phyloP scores from a whole-genome alignment of 1,140 invertebrate species.

The Rhagoletis zephyria region DNA sequence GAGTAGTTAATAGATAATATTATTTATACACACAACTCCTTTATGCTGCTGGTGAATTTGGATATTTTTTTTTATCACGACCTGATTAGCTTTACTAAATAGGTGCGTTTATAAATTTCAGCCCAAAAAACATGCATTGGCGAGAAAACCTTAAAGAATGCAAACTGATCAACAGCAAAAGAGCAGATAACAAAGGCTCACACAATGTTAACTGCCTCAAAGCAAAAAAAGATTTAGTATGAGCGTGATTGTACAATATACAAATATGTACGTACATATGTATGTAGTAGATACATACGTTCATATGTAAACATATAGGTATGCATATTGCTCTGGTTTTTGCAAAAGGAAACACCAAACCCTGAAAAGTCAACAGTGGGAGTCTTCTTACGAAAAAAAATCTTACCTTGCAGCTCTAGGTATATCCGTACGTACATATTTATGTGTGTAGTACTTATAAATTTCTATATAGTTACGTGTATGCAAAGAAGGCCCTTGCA shows the following conservation, averaged over 20 bases:
- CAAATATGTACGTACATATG: background rate
- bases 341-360: background rate
- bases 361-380: background rate
- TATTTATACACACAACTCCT: too few species aligned
- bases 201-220: background rate
- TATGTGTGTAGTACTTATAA: background rate
- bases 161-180: background rate
- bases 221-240: too few species aligned
- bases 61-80: too few species aligned
- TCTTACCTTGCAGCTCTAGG: background rate
- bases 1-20: too few species aligned
- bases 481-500: constrained; percentile 33
- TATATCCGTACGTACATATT: background rate
- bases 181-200: background rate
- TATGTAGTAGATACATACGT: background rate
- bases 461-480: background rate
- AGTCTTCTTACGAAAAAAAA: background rate
- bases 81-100: too few species aligned
- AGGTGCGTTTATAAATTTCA: background rate
- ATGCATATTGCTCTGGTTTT: background rate
- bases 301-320: background rate
- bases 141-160: background rate
- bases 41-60: too few species aligned
- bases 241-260: background rate
- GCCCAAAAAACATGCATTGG: background rate